These are phyloP conservation scores for Cataglyphis livida DNA, from an alignment of 2,888 invertebrate species.

Conservation along the genomic window DNA sequence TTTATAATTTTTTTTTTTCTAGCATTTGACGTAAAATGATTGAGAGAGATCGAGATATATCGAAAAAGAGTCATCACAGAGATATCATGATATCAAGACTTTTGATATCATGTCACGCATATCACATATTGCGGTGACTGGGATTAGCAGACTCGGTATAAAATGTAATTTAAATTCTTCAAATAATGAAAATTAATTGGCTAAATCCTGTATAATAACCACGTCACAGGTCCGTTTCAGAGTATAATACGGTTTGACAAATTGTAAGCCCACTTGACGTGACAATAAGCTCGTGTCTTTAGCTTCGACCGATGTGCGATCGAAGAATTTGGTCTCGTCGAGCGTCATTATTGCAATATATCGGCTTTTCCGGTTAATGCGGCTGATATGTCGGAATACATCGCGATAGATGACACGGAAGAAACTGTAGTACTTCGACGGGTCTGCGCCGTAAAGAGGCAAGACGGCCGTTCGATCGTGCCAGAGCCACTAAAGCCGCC, in stretches of 20 bases:
- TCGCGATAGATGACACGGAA: constrained; percentile 61
- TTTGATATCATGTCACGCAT: not conserved
- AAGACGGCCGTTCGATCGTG: constrained; percentile 65
- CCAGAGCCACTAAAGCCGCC: constrained; percentile 63
- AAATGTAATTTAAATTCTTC: not conserved
- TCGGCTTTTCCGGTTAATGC: constrained; percentile 58
- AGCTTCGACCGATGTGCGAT: not conserved
- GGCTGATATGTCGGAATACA: constrained; percentile 56
- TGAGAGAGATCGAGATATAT: not conserved
- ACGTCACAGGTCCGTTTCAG: not conserved
- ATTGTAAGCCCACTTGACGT: constrained; percentile 11
- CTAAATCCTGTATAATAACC: constrained; percentile 11
- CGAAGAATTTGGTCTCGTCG: constrained; percentile 20
- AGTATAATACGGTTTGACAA: constrained; percentile 26
- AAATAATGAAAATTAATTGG: constrained; percentile 28
- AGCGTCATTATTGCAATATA: constrained; percentile 36
- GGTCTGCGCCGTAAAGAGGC: constrained; percentile 62
- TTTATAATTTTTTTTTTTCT: not conserved
- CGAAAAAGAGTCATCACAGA: not conserved
- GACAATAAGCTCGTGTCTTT: constrained; percentile 24
- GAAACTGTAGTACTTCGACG: constrained; percentile 61
- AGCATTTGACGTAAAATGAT: not conserved
- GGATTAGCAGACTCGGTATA: not conserved
- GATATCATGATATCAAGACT: not conserved
- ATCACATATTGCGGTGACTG: not conserved